Evolutionary conservation across 2,113 vertebrate species (phyloP), one percentile per base, ranked within the genome.

Genomic region (Periophthalmodon schlosseri): DNA sequence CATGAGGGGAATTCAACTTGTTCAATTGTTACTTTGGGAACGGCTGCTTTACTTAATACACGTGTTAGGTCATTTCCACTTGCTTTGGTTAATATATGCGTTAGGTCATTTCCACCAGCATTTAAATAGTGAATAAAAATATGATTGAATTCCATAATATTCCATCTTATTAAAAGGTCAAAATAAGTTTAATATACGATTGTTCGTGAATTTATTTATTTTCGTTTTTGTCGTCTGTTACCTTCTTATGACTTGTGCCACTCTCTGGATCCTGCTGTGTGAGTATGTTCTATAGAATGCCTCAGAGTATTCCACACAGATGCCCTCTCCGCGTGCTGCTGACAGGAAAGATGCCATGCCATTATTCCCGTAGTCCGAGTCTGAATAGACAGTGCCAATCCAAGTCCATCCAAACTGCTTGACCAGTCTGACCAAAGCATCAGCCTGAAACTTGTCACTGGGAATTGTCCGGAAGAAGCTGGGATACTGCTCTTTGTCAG

Each of bases 361-460:
- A 14, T 87, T 86, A 74, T 92, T 92, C 8, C 94, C 93, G 54
- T 94, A 94, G 33, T 94, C 93, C 0, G 91, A 87, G 76, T 94
- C 92, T 0, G 92, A 93, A 0, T 86, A 79, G 39, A 94, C 71
- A 8, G 93, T 87, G 10, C 93, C 94, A 2, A 94, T 92, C 93
- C 93, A 94, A 1, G 86, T 93, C 94, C 94, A 94, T 18, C 81
- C 91, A 64, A 93, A 94, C 3, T 89, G 84, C 57, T 93, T 92
- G 0, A 94, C 69, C 61, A 94, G 15, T 18, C 81, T 84, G 0
- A 91, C 91, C 64, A 94, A 80, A 0, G 91, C 92, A 0, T 14
- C 81, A 11, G 92, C 92, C 81, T 94, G 94, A 52, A 90, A 92
- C 49, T 90, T 80, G 44, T 94, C 94, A 61, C 93, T 94, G 0